Evolutionary conservation across 2,113 vertebrate species (phyloP), one percentile per base, ranked within the genome.

Genomic region (Rissa tridactyla): DNA sequence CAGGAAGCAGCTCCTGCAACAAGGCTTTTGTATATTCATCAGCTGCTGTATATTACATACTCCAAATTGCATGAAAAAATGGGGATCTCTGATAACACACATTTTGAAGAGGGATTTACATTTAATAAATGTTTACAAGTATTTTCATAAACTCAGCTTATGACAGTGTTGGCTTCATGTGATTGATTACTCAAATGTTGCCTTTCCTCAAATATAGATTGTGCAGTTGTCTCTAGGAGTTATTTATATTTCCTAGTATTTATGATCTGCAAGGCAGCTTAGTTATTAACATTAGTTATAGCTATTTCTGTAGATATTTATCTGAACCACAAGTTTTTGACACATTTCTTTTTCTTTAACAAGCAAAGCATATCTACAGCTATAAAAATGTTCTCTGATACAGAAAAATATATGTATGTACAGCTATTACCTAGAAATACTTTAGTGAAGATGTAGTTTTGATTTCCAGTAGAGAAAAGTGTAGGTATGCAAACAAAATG

Each of bases 111-210:
- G 98, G 98, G 97, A 98, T 97, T 98, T 96, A 98, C 97, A 98
- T 98, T 98, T 98, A 98, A 98, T 99, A 98, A 98, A 98, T 97
- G 98, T 98, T 98, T 98, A 97, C 96, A 98, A 95, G 97, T 98
- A 98, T 98, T 99, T 98, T 99, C 98, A 98, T 98, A 98, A 98
- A 97, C 97, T 98, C 96, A 97, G 97, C 98, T 98, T 98, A 98
- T 98, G 98, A 98, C 98, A 98, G 64, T 97, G 93, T 97, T 97
- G 96, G 71, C 97, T 98, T 97, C 98, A 95, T 98, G 96, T 98
- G 98, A 98, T 97, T 97, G 96, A 97, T 97, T 96, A 96, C 93
- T 96, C 87, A 97, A 94, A 96, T 92, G 97, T 95, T 97, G 90
- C 94, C 65, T 97, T 98, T 97, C 91, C 82, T 98, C 95, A 89